Base-by-base conservation (phyloP, 2,113 vertebrate genomes). In the Siphamia tubifer region DNA sequence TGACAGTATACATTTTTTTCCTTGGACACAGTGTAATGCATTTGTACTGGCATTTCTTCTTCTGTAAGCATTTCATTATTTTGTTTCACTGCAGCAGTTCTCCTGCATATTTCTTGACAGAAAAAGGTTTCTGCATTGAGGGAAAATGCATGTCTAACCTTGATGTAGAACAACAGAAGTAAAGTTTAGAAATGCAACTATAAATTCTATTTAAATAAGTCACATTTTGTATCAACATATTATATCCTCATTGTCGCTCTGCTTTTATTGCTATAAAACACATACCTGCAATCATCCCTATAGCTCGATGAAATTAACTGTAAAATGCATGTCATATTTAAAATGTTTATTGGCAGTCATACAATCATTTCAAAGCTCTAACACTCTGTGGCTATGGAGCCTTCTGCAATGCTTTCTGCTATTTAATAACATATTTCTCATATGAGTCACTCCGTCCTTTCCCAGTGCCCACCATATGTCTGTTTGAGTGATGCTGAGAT, bases 401-500 rank as follows among this genome's bases (percentile, higher is more conserved):
- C 9, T 51, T 42, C 15, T 16, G 38, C 27, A 11, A 6, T 20
- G 10, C 32, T 9, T 68, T n/a, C 36, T 40, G 31, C 27, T 19
- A 1, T 47, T 73, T 39, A 62, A 57, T 38, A 52, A 56, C 44
- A 49, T 34, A 66, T 69, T 69, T 34, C 4, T 68, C 8, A 60
- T 60, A 6, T 55, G 40, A 52, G 16, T 62, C 53, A 54, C 61
- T 23, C 38, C 20, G 34, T 53, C 27, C 16, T n/a, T 45, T 53
- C 23, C 36, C 0, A 1, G 5, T 27, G 28, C 28, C 56, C 55
- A 9, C 23, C 47, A 19, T 17, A 32, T 34, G 42, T 9, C 42
- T 54, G 70, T 55, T 28, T 43, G 60, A 76, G 32, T 58, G 77
- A 81, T 65, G 30, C 34, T 62, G 24, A 40, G 19, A 67, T 66